Evolutionary conservation across 35 echinoderm and acorn worm genomes (phyloP).

Genomic region (Stichopus chloronotus): DNA sequence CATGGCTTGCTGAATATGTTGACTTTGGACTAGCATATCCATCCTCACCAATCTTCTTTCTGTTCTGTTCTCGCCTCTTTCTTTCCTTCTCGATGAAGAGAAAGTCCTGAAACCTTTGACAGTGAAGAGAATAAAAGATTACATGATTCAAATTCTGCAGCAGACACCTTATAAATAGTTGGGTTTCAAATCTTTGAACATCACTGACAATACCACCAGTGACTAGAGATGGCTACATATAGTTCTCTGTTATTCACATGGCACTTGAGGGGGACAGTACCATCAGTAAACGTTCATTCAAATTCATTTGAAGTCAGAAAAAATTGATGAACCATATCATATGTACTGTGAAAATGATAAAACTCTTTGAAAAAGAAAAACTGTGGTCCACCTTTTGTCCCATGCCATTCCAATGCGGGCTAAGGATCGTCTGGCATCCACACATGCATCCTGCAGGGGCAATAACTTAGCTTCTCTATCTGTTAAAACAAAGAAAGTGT

Average conservation of each 20-base stretch:
- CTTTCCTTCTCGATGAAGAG: conserved; percentile 76
- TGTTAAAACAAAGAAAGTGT: not conserved
- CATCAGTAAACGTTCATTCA: no score
- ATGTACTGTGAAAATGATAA: no score
- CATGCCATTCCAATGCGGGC: conserved; percentile 61
- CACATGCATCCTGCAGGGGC: conserved; percentile 64
- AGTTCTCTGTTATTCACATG: no score
- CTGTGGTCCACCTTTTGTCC: conserved; percentile 51
- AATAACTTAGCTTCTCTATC: conserved; percentile 13
- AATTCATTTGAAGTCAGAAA: no score
- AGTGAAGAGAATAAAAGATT: not conserved
- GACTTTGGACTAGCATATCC: conserved; percentile 22
- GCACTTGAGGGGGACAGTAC: no score
- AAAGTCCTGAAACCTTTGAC: conserved; percentile 74
- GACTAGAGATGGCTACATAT: no score
- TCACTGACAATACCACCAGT: no score
- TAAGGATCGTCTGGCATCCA: conserved; percentile 53
- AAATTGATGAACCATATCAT: no score
- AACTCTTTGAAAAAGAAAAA: no score
- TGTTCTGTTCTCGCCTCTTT: conserved; percentile 34
- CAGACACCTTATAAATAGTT: no score
- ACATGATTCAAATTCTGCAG: no score
- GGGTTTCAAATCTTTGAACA: no score
- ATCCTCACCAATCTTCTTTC: not conserved
- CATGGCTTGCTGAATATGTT: not conserved